Conservation (phyloP, 2,888 invertebrate species). For the Eledone cirrhosa region DNA sequence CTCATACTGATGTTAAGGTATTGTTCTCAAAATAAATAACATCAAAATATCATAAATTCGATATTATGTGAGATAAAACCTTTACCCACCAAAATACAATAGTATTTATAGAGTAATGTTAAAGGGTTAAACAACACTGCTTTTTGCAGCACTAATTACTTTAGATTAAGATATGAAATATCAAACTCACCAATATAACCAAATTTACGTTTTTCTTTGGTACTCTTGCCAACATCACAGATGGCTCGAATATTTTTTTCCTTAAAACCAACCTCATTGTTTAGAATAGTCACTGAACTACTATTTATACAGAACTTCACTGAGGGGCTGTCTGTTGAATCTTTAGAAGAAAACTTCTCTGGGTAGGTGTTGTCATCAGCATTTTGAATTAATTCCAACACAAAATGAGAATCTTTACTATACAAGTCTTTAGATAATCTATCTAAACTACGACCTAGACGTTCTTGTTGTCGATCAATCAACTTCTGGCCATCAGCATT, state of each 20-base stretch:
- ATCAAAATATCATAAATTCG: too few species aligned
- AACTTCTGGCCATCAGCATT: conserved; percentile 59
- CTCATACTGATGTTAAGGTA: too few species aligned
- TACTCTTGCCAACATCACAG: conserved; percentile 67
- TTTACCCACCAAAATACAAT: too few species aligned
- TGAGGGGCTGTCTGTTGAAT: conserved; percentile 44
- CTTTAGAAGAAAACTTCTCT: conserved; percentile 39
- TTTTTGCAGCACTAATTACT: too few species aligned
- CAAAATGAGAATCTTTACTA: conserved; percentile 66
- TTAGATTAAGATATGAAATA: too few species aligned
- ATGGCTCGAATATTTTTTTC: conserved; percentile 62
- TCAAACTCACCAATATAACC: conserved; percentile 63
- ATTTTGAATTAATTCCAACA: conserved; percentile 66
- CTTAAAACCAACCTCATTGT: conserved; percentile 65
- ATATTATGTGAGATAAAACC: too few species aligned
- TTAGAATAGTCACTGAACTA: conserved; percentile 55
- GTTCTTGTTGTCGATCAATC: conserved; percentile 61
- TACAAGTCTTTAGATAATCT: conserved; percentile 60
- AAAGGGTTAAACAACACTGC: too few species aligned
- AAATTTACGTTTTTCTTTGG: conserved; percentile 64
- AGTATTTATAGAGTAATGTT: too few species aligned
- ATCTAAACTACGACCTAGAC: conserved; percentile 64
- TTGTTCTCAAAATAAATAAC: too few species aligned
- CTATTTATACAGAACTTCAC: conserved; percentile 56
- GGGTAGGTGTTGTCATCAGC: conserved; percentile 67